Evolutionary conservation across 2,113 vertebrate species (phyloP).

Genomic region (Dasyprocta punctata): DNA sequence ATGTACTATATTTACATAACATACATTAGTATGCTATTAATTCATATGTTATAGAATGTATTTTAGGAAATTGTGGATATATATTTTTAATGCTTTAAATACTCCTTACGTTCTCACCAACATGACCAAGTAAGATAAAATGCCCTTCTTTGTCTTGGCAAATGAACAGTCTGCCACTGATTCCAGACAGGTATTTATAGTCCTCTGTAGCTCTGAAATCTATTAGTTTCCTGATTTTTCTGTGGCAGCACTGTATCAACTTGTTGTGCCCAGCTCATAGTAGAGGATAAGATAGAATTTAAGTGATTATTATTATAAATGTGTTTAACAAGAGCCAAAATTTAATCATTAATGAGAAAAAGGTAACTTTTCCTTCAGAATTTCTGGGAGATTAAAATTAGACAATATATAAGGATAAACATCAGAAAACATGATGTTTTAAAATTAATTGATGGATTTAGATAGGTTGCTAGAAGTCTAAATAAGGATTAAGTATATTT

Average conservation of each 20-base stretch:
- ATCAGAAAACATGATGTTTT: background rate
- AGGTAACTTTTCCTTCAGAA: background rate
- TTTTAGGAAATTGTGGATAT: background rate
- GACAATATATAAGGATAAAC: conserved; percentile 7
- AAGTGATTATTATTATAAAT: background rate
- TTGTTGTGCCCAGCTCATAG: background rate
- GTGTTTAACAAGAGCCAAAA: background rate
- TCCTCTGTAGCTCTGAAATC: background rate
- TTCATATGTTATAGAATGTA: background rate
- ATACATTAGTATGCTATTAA: background rate
- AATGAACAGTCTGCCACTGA: background rate
- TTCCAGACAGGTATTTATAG: background rate
- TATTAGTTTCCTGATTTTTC: background rate
- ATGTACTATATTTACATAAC: background rate
- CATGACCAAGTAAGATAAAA: background rate
- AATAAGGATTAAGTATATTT: background rate
- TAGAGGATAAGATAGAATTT: background rate
- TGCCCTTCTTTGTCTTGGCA: background rate
- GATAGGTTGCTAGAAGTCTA: background rate
- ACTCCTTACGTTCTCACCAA: background rate
- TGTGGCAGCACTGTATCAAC: background rate
- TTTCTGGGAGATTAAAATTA: background rate
- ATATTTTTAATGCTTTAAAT: conserved; percentile 30
- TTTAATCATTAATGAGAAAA: background rate
- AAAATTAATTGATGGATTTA: background rate